phyloP scores from a whole-genome alignment of 2,888 invertebrate species.

The Proisotoma minuta region DNA sequence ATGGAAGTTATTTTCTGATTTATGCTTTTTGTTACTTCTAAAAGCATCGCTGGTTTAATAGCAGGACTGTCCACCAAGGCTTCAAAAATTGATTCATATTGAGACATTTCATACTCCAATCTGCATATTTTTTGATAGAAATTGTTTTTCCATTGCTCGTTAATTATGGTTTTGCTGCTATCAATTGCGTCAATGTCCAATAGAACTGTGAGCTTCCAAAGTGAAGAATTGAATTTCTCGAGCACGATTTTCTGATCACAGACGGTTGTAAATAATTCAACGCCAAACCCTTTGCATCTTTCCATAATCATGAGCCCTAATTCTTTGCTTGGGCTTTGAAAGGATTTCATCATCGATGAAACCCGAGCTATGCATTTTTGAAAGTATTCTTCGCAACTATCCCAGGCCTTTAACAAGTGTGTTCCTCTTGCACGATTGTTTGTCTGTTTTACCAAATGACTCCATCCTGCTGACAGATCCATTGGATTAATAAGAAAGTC shows the following conservation, averaged over 20 bases:
- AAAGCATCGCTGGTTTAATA: not conserved
- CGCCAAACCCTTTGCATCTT: slow-evolving; percentile 77
- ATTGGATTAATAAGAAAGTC: slow-evolving; percentile 64
- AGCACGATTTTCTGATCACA: slow-evolving; percentile 29
- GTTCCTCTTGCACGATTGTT: slow-evolving; percentile 45
- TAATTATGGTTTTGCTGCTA: not conserved
- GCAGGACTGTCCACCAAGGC: slow-evolving; percentile 17
- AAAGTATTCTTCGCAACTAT: slow-evolving; percentile 69
- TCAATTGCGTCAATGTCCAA: slow-evolving; percentile 1
- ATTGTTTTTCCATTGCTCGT: slow-evolving; percentile 4
- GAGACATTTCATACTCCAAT: slow-evolving; percentile 29
- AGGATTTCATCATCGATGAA: slow-evolving; percentile 59
- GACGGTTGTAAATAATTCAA: slow-evolving; percentile 62
- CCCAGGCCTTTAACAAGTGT: slow-evolving; percentile 61
- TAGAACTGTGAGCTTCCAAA: slow-evolving; percentile 37
- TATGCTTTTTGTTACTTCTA: not conserved
- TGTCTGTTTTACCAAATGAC: slow-evolving; percentile 15
- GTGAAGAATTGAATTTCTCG: slow-evolving; percentile 24
- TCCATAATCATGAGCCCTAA: slow-evolving; percentile 75
- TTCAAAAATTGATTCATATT: slow-evolving; percentile 32
- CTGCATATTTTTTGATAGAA: slow-evolving; percentile 26
- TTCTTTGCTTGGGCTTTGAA: slow-evolving; percentile 69
- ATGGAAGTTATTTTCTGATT: not conserved
- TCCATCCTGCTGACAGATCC: slow-evolving; percentile 57
- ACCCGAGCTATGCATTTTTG: slow-evolving; percentile 66